A percentile compares a stretch with the other conserved stretches of the same genome.
Conservation (phyloP, 2,888 invertebrate species). For the Cataglyphis altisquamis region DNA sequence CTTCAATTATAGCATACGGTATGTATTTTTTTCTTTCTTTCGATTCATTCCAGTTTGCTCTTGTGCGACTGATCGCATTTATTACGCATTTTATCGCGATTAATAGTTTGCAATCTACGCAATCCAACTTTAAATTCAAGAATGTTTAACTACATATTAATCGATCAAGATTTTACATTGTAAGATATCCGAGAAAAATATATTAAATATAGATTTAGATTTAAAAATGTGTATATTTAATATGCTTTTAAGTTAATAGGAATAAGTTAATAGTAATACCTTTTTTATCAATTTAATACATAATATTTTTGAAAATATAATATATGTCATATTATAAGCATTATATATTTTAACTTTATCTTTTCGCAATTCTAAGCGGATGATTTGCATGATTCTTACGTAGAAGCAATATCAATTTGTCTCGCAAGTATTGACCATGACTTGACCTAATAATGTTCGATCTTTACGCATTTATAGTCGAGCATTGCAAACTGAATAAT, state of each 20-base stretch:
- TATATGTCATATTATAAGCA: not conserved
- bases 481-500: constrained; percentile 32
- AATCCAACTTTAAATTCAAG: not conserved
- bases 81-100: not conserved
- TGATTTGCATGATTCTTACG: constrained; percentile 8
- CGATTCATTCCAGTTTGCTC: not conserved
- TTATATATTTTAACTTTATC: not conserved
- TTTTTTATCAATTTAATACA: not conserved
- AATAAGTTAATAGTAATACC: not conserved
- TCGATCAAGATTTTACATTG: not conserved
- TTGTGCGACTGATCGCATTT: not conserved
- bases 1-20: constrained; percentile 1
- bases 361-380: not conserved
- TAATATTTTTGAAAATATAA: not conserved
- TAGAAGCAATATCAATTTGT: not conserved
- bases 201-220: not conserved
- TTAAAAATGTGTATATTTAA: not conserved
- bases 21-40: not conserved
- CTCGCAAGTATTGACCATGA: constrained; percentile 16
- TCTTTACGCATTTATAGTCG: constrained; percentile 23
- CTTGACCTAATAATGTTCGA: not conserved
- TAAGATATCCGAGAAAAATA: not conserved
- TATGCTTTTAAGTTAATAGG: no score
- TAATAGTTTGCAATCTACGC: not conserved
- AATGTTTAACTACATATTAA: not conserved